Conservation (phyloP, 53 echinoderm and acorn worm species). For the Luidia sarsii region DNA sequence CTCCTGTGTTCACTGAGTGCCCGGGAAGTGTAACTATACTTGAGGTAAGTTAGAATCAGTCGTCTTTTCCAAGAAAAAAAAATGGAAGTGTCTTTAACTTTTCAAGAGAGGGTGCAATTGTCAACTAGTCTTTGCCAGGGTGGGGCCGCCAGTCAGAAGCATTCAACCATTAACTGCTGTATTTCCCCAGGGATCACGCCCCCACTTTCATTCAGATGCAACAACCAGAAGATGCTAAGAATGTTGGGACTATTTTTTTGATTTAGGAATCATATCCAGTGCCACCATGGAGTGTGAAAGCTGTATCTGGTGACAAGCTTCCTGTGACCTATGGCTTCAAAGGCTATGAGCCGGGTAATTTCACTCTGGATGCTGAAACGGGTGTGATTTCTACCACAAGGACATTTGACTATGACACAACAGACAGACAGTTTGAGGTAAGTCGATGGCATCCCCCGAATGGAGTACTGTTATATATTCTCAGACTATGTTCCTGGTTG, state of each 20-base stretch:
- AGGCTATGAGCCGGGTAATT: slow-evolving; percentile 20
- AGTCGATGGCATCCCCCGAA: too few species aligned
- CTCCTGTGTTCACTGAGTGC: slow-evolving; percentile 18
- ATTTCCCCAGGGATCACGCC: too few species aligned
- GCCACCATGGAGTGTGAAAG: neutral
- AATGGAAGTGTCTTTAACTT: too few species aligned
- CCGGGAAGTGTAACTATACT: too few species aligned
- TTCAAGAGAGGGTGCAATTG: too few species aligned
- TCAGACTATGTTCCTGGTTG: neutral
- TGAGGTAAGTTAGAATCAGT: slow-evolving; percentile 1
- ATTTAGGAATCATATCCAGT: too few species aligned
- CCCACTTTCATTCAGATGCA: too few species aligned
- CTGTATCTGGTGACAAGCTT: neutral
- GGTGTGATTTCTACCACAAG: slow-evolving; percentile 26
- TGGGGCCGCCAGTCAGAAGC: too few species aligned
- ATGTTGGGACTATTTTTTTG: too few species aligned
- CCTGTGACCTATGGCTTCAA: slow-evolving; percentile 40
- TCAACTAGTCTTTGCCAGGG: too few species aligned
- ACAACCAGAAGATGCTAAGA: too few species aligned
- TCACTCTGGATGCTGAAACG: slow-evolving; percentile 15
- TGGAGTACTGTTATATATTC: neutral
- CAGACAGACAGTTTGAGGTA: slow-evolving; percentile 41
- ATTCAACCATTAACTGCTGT: too few species aligned
- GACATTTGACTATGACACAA: slow-evolving; percentile 47
- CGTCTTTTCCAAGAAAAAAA: neutral